Base-by-base conservation (phyloP, 2,888 invertebrate genomes). In the Argynnis bischoffii region DNA sequence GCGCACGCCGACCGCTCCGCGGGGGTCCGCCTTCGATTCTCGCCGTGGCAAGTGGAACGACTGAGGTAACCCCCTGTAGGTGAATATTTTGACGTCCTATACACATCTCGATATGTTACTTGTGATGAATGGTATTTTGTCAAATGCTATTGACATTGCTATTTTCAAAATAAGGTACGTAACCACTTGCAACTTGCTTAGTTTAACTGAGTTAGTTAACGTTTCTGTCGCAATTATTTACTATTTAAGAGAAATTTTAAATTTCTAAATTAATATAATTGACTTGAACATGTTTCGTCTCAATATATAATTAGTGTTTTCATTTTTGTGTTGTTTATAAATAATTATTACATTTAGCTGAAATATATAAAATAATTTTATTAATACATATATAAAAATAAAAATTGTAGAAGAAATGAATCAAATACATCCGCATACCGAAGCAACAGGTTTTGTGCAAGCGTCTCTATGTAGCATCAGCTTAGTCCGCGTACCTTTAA, bases 31-130 rank as follows among this genome's bases (percentile, higher is more conserved):
- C 83, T 89, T 88, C 89, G 88, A 85, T 84, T 85, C 90, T 86
- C 80, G 84, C 76, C 80, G 82, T 79, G 86, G 84, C 89, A 89
- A 89, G 87, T 88, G 86, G 81, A 85, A 82, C 86, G 79, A 77
- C 86, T 86, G 79, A 86, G 79, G 80, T 78, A 88, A 84, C 88
- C 88, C 86, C 87, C 85, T 89, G 86, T 85, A 86, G 88, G 81
- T 85, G 87, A 83, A 82, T 90, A 89, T 90, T 90, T 89, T 90
- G 91, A 91, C 89, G 88, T 88, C 81, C 81, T 81, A 81, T 83
- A 85, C 83, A 81, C 61, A 61, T 55, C 55, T 63, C 35, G 87
- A 82, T 83, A 81, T 79, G 76, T 78, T 79, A 74, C 72, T 59
- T 72, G 78, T 89, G 88, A 90, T 88, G 86, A 87, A 89, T 90